Evolutionary conservation across 1,140 invertebrate genomes (phyloP).

Genomic region (Mactra quadrangularis): DNA sequence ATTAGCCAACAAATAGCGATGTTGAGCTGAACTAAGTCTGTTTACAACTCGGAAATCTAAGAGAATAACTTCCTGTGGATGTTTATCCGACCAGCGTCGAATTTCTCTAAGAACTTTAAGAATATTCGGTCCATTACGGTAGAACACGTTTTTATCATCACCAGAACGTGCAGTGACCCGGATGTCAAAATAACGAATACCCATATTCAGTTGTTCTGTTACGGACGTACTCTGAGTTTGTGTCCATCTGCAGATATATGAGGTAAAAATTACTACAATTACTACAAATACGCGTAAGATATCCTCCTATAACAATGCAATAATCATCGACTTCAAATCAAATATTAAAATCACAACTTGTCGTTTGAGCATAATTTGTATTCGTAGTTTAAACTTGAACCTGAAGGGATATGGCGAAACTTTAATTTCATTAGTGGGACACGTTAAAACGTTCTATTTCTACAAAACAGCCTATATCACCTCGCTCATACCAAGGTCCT

Average conservation of each 20-base stretch:
- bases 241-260: conserved; percentile 37
- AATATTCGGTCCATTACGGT: conserved; percentile 33
- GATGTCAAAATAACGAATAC: conserved; percentile 46
- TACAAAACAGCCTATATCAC: too few relatives aligned
- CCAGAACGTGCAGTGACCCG: conserved; percentile 20
- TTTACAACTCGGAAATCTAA: conserved; percentile 35
- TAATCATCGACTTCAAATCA: background rate
- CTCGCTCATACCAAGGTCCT: too few relatives aligned
- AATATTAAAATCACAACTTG: too few relatives aligned
- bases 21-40: conserved; percentile 30
- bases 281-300: too few relatives aligned
- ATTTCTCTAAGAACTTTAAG: conserved; percentile 25
- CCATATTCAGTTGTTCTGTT: conserved; percentile 41
- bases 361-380: too few relatives aligned
- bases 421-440: too few relatives aligned
- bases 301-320: background rate
- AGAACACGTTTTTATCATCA: conserved; percentile 31
- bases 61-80: conserved; percentile 34
- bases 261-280: background rate
- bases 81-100: conserved; percentile 14
- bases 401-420: too few relatives aligned
- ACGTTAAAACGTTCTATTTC: too few relatives aligned
- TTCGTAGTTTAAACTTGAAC: too few relatives aligned
- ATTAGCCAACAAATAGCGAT: conserved; percentile 24
- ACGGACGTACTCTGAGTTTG: conserved; percentile 19